Evolutionary conservation across 2,797 vertebrate genomes (phyloP).

Genomic region (Muscicapa striata): DNA sequence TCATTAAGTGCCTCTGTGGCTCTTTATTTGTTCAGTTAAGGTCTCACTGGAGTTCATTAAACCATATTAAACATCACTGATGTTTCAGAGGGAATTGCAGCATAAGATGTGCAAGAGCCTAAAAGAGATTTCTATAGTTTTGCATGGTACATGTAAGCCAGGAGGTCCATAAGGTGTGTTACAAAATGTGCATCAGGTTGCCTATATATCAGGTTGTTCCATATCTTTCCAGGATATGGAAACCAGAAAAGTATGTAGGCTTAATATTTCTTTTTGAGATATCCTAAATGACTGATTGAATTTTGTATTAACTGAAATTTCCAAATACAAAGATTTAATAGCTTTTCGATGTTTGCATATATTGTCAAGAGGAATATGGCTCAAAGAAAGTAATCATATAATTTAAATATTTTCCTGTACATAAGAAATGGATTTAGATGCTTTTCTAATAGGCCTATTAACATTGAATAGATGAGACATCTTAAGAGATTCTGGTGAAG

Average conservation of each 20-base stretch:
- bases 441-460: not conserved
- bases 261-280: not conserved
- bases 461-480: not conserved
- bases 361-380: not conserved
- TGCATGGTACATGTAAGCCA: not conserved
- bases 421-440: not conserved
- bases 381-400: not conserved
- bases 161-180: not conserved
- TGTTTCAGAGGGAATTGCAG: not conserved
- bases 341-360: not conserved
- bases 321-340: not conserved
- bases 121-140: not conserved
- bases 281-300: not conserved
- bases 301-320: not conserved
- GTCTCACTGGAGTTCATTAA: slow-evolving; percentile 29
- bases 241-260: not conserved
- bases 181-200: not conserved
- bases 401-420: not conserved
- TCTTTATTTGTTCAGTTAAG: slow-evolving; percentile 16
- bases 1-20: not conserved
- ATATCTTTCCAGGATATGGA: not conserved
- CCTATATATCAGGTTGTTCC: not conserved
- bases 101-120: not conserved
- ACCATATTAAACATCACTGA: not conserved
- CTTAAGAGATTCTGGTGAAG: not conserved